Evolutionary conservation across 2,888 invertebrate species (phyloP).

Genomic region (Eristalinus sepulchralis): DNA sequence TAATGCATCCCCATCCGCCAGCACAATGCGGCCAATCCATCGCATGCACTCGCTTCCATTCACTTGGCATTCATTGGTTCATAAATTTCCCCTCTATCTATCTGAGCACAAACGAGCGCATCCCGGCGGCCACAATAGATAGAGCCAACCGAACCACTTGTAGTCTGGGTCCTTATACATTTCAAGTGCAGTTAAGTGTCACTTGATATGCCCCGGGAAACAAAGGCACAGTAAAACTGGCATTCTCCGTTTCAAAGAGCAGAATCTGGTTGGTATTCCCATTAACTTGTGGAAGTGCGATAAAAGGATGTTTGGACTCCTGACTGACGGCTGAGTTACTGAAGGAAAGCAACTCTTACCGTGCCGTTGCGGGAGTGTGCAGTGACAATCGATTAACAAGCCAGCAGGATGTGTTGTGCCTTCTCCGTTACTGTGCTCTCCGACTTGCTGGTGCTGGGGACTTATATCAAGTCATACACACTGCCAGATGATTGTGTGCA

Average conservation of each 20-base stretch:
- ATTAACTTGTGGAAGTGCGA: slow-evolving; percentile 43
- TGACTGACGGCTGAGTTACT: slow-evolving; percentile 34
- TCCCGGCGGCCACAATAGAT: slow-evolving; percentile 7
- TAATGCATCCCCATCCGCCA: slow-evolving; percentile 2
- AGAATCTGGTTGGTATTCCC: slow-evolving; percentile 11
- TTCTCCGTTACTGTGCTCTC: background rate
- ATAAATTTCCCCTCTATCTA: slow-evolving; percentile 17
- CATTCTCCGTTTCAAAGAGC: slow-evolving; percentile 20
- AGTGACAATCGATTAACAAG: slow-evolving; percentile 30
- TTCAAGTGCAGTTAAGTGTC: slow-evolving; percentile 59
- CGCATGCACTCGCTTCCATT: slow-evolving; percentile 36
- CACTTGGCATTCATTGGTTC: slow-evolving; percentile 49
- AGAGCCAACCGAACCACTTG: slow-evolving; percentile 19
- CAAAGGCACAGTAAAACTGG: slow-evolving; percentile 25
- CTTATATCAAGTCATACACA: background rate
- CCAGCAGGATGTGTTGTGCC: slow-evolving; percentile 27
- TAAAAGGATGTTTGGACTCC: slow-evolving; percentile 53
- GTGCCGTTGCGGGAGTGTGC: background rate
- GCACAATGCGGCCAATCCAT: slow-evolving; percentile 40
- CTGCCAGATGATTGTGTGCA: background rate
- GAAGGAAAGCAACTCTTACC: slow-evolving; percentile 20
- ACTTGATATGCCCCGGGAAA: slow-evolving; percentile 49
- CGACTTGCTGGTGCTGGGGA: no score
- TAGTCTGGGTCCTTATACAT: slow-evolving; percentile 30
- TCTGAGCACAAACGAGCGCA: background rate